Evolutionary conservation across 2,797 vertebrate genomes (phyloP).

Genomic region (Oryzias dopingdopingensis): DNA sequence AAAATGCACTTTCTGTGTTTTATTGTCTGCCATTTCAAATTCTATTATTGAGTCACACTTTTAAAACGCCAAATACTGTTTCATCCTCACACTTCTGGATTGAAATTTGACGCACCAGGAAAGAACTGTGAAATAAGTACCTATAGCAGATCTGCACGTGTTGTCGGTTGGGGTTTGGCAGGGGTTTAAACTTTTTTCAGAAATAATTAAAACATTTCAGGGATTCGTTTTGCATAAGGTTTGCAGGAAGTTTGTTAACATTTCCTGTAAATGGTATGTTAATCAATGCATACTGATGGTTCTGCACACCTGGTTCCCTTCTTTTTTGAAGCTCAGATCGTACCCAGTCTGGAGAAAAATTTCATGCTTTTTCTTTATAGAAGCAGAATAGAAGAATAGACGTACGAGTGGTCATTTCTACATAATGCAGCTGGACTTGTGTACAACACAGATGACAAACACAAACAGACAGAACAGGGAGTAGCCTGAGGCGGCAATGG

Average conservation of each 20-base stretch:
- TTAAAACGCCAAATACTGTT: constrained; percentile 2
- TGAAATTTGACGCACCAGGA: constrained; percentile 16
- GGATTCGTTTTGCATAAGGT: neutral
- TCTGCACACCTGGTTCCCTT: constrained; percentile 25
- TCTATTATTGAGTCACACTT: constrained; percentile 20
- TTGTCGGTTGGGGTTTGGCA: constrained; percentile 10
- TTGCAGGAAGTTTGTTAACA: neutral
- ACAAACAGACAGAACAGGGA: constrained; percentile 38
- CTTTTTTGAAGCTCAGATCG: constrained; percentile 1
- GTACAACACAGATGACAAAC: constrained; percentile 26
- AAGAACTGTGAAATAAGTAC: constrained; percentile 42
- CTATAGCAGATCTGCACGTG: neutral
- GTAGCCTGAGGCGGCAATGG: constrained; percentile 28
- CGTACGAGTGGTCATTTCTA: constrained; percentile 21
- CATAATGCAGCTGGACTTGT: constrained; percentile 18
- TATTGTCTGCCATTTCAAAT: neutral
- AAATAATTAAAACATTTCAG: constrained; percentile 5
- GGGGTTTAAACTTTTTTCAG: neutral
- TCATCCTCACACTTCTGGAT: neutral
- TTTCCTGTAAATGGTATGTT: constrained; percentile 1
- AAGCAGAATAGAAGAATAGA: constrained; percentile 15
- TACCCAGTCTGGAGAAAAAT: neutral
- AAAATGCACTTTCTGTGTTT: too few relatives aligned
- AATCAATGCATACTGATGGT: constrained; percentile 2
- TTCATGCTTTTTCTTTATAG: neutral